Evolutionary conservation across 2,888 invertebrate genomes (phyloP).

Genomic region (Agapostemon virescens): DNA sequence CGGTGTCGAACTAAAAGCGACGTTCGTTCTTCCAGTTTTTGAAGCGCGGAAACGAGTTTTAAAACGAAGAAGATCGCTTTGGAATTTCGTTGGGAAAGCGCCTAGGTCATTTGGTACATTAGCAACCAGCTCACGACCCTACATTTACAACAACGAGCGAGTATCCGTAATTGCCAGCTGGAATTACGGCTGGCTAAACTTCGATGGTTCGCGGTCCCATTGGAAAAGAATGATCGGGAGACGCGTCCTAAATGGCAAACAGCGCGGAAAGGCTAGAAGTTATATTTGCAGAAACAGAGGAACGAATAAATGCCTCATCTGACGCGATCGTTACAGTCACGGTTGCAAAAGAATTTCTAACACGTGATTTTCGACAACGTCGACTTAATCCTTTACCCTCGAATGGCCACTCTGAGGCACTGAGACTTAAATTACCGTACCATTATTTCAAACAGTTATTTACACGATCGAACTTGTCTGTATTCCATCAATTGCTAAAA

Average conservation of each 20-base stretch:
- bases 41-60: slow-evolving; percentile 15
- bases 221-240: slow-evolving; percentile 21
- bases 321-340: neutral
- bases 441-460: too few relatives aligned
- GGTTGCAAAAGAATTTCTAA: neutral
- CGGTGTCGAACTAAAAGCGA: neutral
- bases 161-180: slow-evolving; percentile 25
- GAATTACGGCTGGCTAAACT: slow-evolving; percentile 24
- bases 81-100: slow-evolving; percentile 16
- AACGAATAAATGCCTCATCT: neutral
- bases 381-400: too few relatives aligned
- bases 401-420: too few relatives aligned
- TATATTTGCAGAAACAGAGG: slow-evolving; percentile 17
- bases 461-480: too few relatives aligned
- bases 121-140: slow-evolving; percentile 18
- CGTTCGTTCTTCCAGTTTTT: neutral
- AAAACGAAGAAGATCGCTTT: neutral
- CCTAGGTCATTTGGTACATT: slow-evolving; percentile 24
- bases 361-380: too few relatives aligned
- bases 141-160: slow-evolving; percentile 19
- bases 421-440: too few relatives aligned
- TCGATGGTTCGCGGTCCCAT: slow-evolving; percentile 23
- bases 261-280: slow-evolving; percentile 17
- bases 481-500: too few relatives aligned
- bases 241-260: slow-evolving; percentile 13